Conservation (phyloP, 2,797 vertebrate species). For the Nothura maculosa region DNA sequence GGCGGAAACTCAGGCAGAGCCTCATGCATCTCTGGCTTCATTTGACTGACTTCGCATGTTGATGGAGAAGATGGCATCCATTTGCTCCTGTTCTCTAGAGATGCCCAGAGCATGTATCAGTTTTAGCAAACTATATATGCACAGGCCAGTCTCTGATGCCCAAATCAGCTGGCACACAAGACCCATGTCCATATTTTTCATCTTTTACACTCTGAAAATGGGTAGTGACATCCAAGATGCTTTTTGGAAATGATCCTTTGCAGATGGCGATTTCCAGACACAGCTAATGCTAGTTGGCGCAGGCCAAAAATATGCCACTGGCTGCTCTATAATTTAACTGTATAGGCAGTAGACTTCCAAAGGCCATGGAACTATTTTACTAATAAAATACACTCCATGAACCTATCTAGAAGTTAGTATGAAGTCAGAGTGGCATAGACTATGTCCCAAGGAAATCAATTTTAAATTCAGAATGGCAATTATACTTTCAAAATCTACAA, state of each 20-base stretch:
- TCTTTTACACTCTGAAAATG: not conserved
- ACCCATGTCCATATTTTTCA: not conserved
- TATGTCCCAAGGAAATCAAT: conserved; percentile 45
- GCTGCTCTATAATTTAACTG: conserved; percentile 20
- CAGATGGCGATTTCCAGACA: conserved; percentile 30
- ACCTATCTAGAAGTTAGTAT: conserved; percentile 43
- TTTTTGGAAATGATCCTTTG: conserved; percentile 20
- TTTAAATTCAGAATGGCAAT: conserved; percentile 2
- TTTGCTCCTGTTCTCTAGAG: not conserved
- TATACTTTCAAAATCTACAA: conserved; percentile 13
- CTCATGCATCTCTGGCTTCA: not conserved
- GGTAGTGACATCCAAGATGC: not conserved
- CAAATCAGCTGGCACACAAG: not conserved
- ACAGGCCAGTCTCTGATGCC: not conserved
- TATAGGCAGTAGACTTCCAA: conserved; percentile 40
- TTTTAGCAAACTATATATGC: not conserved
- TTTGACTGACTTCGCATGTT: conserved; percentile 2
- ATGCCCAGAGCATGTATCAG: not conserved
- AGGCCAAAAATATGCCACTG: not conserved
- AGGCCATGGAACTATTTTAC: conserved; percentile 68
- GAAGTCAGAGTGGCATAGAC: conserved; percentile 7
- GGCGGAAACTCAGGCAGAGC: not conserved
- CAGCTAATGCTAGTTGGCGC: not conserved
- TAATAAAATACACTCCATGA: conserved; percentile 52
- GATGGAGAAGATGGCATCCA: not conserved